Evolutionary conservation across 2,113 vertebrate species (phyloP), one percentile per base, ranked within the genome.

Genomic region (Ctenodactylus gundi): DNA sequence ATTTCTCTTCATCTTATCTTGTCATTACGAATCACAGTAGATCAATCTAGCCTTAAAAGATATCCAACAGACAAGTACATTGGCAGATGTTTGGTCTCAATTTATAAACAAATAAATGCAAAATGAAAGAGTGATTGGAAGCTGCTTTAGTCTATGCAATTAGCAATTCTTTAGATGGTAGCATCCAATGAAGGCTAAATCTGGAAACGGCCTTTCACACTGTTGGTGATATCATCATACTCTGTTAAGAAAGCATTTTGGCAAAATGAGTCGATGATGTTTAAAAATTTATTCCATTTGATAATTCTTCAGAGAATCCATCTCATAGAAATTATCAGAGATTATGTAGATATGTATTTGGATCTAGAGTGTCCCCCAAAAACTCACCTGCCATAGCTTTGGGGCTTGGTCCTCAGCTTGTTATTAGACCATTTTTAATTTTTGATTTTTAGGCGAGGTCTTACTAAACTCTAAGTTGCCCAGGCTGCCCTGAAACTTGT

Each of bases 81-180:
- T 53, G 18, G 7, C 84, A 93, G 89, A 76, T 76, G 18, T 46
- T 96, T 91, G 27, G 86, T 89, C 93, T 91, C 80, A 85, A n/a
- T 58, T 80, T 94, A 85, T 34, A 94, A 81, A 34, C 85, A 92
- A 90, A 94, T 92, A 65, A 72, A 77, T 77, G 34, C 49, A 93
- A 94, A 95, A 83, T 53, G 51, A 92, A 94, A 86, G 67, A 83
- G 75, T 34, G 58, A 39, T n/a, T 80, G 39, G 27, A 27, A 94
- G 57, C 36, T 76, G 86, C 82, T 94, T 82, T 68, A 93, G 29
- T 46, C 75, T 68, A 73, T 60, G 41, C 83, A 77, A 67, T 81
- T 70, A 80, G 49, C 84, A 51, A 70, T 64, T 82, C 49, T 94
- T 92, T 67, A 78, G 94, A 76, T 76, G 78, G 73, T 25, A 88